Evolutionary conservation across 2,797 vertebrate genomes (phyloP), one percentile per base, ranked within the genome.

Genomic region (Champsocephalus gunnari): DNA sequence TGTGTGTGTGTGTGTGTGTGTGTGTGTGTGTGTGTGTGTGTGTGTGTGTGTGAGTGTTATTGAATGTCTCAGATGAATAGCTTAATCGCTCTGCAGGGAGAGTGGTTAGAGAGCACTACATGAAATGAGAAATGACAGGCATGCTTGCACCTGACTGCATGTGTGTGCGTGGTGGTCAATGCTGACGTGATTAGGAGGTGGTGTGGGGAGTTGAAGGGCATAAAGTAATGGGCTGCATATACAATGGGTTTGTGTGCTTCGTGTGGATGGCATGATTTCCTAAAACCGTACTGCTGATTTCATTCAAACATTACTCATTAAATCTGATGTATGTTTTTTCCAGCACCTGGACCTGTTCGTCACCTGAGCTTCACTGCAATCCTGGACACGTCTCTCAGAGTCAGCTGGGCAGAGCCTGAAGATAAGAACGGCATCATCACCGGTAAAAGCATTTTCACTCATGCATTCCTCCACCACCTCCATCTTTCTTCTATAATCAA

Each of bases 351-450:
- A 85, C 94, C 96, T 0, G 96, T 99, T 79, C 95, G 95, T 21
- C 96, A 94, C 66, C 92, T 99, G 93, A 98, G 97, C 77, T 99
- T 99, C 94, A 96, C 96, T 0, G 97, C 98, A 92, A 97, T 99
- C 89, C 91, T 99, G 92, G 98, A 99, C 92, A 99, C 96, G 0
- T 99, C 98, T 0, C 93, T 99, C 78, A 95, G 95, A 90, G 97
- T 99, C 93, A 98, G 97, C 96, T 99, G 98, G 98, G 92, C 95
- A 80, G 97, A 98, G 84, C 98, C 98, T 54, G 88, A 94, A 66
- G 96, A 99, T 92, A 97, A 95, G 90, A 99, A 99, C 0, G 98
- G 98, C 87, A 92, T 99, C 80, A 92, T 99, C 87, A 97, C 92
- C 71, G 98, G 98, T 96, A 56, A 92, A 94, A 67, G 55, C 17